Evolutionary conservation across 2,113 vertebrate species (phyloP).

Genomic region (Orientallactaga bullata): DNA sequence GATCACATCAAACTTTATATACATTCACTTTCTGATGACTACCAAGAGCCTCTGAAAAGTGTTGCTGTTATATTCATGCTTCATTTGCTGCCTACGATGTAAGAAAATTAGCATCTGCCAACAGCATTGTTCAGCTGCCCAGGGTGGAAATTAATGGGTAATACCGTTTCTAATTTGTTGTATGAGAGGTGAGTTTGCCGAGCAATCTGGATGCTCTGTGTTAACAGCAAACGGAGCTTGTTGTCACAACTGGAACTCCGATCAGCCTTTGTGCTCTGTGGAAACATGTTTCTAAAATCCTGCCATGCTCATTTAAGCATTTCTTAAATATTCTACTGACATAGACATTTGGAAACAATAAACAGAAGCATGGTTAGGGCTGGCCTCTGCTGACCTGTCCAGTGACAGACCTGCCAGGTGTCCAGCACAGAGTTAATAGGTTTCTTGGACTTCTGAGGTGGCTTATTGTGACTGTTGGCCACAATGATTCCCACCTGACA

Average conservation of each 20-base stretch:
- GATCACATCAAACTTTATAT: constrained; percentile 77
- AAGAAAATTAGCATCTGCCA: constrained; percentile 85
- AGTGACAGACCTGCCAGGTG: background rate
- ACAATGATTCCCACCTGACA: background rate
- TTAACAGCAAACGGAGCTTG: constrained; percentile 48
- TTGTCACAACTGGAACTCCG: constrained; percentile 52
- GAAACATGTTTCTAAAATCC: constrained; percentile 59
- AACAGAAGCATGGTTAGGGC: background rate
- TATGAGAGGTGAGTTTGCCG: constrained; percentile 70
- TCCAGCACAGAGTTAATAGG: background rate
- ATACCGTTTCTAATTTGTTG: constrained; percentile 65
- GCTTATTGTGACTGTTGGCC: background rate
- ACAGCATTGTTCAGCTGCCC: constrained; percentile 73
- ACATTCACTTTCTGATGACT: constrained; percentile 80
- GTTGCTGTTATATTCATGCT: constrained; percentile 76
- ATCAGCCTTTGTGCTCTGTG: background rate
- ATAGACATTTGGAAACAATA: constrained; percentile 22
- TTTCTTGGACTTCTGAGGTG: background rate
- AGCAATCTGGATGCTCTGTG: constrained; percentile 66
- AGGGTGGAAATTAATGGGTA: constrained; percentile 79
- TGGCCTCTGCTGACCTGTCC: background rate
- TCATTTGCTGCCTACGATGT: constrained; percentile 82
- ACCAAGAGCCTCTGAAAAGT: constrained; percentile 75
- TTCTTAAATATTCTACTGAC: constrained; percentile 40
- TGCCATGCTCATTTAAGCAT: background rate